A percentile compares a stretch with the other conserved stretches of the same genome.
phyloP scores from a whole-genome alignment of 2,888 invertebrate genomes.

The Rotaria macrura region DNA sequence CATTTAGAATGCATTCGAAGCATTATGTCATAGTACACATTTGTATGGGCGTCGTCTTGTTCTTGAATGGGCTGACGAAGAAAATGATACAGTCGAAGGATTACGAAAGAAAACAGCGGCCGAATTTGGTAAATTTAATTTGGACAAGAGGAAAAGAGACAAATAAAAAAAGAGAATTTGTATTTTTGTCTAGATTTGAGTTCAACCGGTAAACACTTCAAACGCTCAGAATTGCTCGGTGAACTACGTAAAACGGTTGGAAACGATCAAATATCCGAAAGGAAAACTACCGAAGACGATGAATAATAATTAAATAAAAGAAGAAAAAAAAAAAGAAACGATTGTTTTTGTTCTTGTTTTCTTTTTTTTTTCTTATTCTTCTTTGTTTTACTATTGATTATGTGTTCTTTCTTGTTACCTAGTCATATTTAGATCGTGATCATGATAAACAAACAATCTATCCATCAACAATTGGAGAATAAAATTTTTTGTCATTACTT shows the following conservation, averaged over 20 bases:
- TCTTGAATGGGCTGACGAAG: conserved; percentile 78
- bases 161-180: no score
- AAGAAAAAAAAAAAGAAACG: no score
- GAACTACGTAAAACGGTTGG: not conserved
- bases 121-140: not conserved
- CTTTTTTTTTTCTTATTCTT: not conserved
- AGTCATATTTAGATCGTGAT: not conserved
- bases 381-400: not conserved
- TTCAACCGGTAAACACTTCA: not conserved
- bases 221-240: not conserved
- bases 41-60: conserved; percentile 87
- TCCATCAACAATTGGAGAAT: not conserved
- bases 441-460: not conserved
- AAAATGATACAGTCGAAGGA: conserved; percentile 17
- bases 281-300: not conserved
- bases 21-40: conserved; percentile 87
- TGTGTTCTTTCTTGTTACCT: not conserved
- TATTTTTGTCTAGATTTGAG: not conserved
- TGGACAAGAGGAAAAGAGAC: not conserved
- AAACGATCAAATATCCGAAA: not conserved
- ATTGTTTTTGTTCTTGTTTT: no score
- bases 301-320: not conserved
- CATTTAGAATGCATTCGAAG: conserved; percentile 70
- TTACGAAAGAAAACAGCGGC: not conserved
- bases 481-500: not conserved